Conservation (phyloP, 53 echinoderm and acorn worm genomes). For the Apostichopus leukothele region DNA sequence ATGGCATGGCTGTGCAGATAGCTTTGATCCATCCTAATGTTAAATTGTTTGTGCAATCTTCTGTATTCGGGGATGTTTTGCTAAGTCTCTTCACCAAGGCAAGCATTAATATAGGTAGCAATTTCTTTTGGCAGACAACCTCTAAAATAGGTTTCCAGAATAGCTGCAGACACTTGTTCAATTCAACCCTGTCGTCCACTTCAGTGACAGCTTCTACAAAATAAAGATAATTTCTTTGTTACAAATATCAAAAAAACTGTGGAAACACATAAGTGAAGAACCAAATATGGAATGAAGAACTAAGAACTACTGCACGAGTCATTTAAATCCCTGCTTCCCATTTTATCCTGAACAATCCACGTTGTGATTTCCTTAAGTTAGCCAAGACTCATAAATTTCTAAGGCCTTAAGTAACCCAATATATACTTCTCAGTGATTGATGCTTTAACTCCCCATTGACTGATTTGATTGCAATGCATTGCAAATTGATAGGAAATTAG, state of each 20-base stretch:
- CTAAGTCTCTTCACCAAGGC: slow-evolving; percentile 2
- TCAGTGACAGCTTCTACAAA: not conserved
- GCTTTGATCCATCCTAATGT: slow-evolving; percentile 7
- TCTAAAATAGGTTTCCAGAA: slow-evolving; percentile 2
- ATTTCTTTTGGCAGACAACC: not conserved
- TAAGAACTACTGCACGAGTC: too few species aligned
- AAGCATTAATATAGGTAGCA: not conserved
- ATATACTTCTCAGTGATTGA: too few species aligned
- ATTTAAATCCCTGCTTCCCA: too few species aligned
- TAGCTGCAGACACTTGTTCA: not conserved
- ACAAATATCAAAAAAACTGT: not conserved
- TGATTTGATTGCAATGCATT: too few species aligned
- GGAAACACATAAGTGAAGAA: not conserved
- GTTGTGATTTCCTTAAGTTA: too few species aligned
- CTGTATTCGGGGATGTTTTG: not conserved
- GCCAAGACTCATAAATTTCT: too few species aligned
- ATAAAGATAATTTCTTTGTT: not conserved
- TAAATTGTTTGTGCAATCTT: not conserved
- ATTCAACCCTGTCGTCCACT: not conserved
- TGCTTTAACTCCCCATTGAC: too few species aligned
- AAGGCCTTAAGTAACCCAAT: too few species aligned
- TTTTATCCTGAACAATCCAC: too few species aligned
- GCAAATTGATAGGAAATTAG: too few species aligned
- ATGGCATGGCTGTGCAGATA: not conserved
- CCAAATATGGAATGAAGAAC: too few species aligned